Evolutionary conservation across 2,113 vertebrate species (phyloP).

Genomic region (Engystomops pustulosus): DNA sequence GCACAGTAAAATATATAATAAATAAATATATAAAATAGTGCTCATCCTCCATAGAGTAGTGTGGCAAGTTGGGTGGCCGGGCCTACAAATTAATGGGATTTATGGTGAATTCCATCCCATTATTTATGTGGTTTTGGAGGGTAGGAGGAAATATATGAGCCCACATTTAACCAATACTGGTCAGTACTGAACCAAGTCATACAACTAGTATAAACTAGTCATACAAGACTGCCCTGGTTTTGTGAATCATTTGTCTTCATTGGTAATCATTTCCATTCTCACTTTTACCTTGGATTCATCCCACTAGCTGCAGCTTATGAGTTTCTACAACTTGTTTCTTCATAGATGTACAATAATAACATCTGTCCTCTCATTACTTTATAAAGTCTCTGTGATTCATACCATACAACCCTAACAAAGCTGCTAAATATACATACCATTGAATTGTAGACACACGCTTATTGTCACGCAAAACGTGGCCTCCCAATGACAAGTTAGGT

Average conservation of each 20-base stretch:
- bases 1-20: too few relatives aligned
- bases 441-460: background rate
- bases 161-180: too few relatives aligned
- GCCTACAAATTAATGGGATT: too few relatives aligned
- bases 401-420: background rate
- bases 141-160: background rate
- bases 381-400: background rate
- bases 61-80: too few relatives aligned
- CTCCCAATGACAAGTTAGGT: background rate
- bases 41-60: too few relatives aligned
- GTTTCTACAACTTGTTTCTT: background rate
- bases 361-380: background rate
- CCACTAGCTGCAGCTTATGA: background rate
- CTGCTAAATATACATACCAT: slow-evolving; percentile 31
- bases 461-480: slow-evolving; percentile 28
- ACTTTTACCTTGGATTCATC: background rate
- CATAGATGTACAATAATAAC: background rate
- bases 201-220: too few relatives aligned
- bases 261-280: background rate
- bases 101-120: too few relatives aligned
- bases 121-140: background rate
- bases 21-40: too few relatives aligned
- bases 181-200: background rate
- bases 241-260: background rate
- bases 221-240: too few relatives aligned